These are phyloP conservation scores for Nerophis ophidion DNA, from an alignment of 2,113 vertebrate species.

Conservation along the genomic window DNA sequence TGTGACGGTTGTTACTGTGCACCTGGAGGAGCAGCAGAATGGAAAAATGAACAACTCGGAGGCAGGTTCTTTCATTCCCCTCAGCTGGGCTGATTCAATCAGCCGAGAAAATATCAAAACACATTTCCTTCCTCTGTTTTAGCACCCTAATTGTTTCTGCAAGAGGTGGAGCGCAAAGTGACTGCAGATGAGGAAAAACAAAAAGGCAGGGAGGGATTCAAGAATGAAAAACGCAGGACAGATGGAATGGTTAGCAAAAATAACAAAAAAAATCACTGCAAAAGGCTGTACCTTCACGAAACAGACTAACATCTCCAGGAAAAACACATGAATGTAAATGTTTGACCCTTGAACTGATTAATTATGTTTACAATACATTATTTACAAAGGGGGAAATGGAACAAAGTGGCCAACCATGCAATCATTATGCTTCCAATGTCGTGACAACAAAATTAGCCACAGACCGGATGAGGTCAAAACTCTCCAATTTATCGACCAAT, in stretches of 20 bases:
- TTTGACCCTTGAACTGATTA: too few species aligned
- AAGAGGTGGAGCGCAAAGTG: constrained; percentile 5
- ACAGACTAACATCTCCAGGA: too few species aligned
- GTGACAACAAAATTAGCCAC: background rate
- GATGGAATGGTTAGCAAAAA: too few species aligned
- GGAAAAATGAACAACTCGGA: background rate
- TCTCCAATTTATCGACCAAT: background rate
- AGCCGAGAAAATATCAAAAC: constrained; percentile 39
- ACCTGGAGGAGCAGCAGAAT: constrained; percentile 66
- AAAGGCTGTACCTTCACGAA: too few species aligned
- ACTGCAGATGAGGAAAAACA: constrained; percentile 17
- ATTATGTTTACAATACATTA: too few species aligned
- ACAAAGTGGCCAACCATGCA: too few species aligned
- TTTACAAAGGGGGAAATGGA: too few species aligned
- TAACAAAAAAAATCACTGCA: too few species aligned
- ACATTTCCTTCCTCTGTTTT: constrained; percentile 25
- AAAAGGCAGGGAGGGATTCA: constrained; percentile 10
- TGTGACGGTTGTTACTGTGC: constrained; percentile 90
- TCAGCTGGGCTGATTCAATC: constrained; percentile 31
- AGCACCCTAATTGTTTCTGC: constrained; percentile 51
- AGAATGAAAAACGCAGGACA: constrained; percentile 4
- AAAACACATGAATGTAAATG: too few species aligned
- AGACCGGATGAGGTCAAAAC: constrained; percentile 28
- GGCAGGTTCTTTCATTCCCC: constrained; percentile 19
- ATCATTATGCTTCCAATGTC: background rate